phyloP scores from a whole-genome alignment of 2,113 vertebrate genomes.

The Rutilus rutilus region DNA sequence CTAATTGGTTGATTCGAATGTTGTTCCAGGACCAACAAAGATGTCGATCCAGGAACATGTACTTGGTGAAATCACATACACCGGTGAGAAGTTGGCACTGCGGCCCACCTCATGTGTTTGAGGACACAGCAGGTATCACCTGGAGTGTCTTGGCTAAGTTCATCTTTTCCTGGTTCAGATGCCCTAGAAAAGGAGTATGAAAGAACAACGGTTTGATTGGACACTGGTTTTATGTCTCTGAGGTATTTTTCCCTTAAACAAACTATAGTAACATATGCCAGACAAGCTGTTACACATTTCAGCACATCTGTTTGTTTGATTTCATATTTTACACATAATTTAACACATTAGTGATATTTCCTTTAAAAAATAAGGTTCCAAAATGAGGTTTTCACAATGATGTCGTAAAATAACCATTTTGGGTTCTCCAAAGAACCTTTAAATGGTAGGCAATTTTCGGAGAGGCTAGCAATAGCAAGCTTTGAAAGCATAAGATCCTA shows the following conservation, averaged over 20 bases:
- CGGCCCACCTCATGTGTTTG: slow-evolving; percentile 63
- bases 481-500: no score
- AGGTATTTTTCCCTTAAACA: slow-evolving; percentile 1
- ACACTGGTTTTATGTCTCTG: background rate
- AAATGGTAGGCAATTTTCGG: no score
- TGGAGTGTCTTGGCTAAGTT: slow-evolving; percentile 62
- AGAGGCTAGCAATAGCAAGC: no score
- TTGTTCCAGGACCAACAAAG: no score
- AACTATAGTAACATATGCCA: slow-evolving; percentile 10
- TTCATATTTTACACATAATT: slow-evolving; percentile 2
- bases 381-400: no score
- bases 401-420: no score
- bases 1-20: no score
- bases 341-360: background rate
- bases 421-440: no score
- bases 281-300: slow-evolving; percentile 11
- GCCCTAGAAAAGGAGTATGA: slow-evolving; percentile 56
- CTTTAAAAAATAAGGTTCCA: no score
- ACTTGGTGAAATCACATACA: no score
- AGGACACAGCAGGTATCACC: slow-evolving; percentile 70
- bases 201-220: background rate
- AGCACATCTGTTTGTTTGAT: background rate
- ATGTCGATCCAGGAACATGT: no score
- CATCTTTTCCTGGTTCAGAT: slow-evolving; percentile 69
- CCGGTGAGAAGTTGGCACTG: background rate